Evolutionary conservation across 2,797 vertebrate genomes (phyloP), one percentile per base, ranked within the genome.

Genomic region (Chanos chanos): DNA sequence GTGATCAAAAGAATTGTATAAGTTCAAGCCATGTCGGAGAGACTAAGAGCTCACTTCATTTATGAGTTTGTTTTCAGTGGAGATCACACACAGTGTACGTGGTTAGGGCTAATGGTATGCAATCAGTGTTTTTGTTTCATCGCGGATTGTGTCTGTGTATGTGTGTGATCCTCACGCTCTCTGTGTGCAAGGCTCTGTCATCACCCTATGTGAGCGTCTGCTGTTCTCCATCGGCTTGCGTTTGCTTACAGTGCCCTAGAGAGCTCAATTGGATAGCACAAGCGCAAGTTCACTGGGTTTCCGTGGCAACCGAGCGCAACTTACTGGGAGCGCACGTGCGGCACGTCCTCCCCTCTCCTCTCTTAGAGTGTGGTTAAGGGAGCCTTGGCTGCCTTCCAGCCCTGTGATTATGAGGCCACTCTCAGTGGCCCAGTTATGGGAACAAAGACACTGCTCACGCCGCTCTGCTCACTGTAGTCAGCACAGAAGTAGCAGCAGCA

Each of bases 351-450:
- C 75, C 72, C 80, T 50, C 10, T 70, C 76, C 66, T 75, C 75
- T 70, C 6, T 68, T 33, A 49, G 70, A 33, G 70, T 71, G 68
- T 79, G 74, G 79, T 83, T 81, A 83, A 78, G 79, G 66, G 57
- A 71, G 73, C 44, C 37, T 70, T 86, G 87, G 86, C 84, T 55
- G 63, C 4, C 21, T 63, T 84, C 84, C 90, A 84, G 12, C 2
- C 33, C 52, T 53, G 65, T 18, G 50, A 64, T 64, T 48, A 51
- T 50, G 39, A 37, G 15, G 28, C 2, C 16, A 28, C 54, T 54
- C 22, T 33, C 49, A 62, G 49, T 61, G 57, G 61, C 78, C 84
- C 75, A 83, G 70, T 87, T 86, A 12, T 27, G 7, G 2, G 57
- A 80, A 83, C 81, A 87, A 87, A 86, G 78, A 65, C 64, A 62